These are phyloP conservation scores for Leptocoma aspasia DNA, from an alignment of 2,113 vertebrate species.

Conservation along the genomic window DNA sequence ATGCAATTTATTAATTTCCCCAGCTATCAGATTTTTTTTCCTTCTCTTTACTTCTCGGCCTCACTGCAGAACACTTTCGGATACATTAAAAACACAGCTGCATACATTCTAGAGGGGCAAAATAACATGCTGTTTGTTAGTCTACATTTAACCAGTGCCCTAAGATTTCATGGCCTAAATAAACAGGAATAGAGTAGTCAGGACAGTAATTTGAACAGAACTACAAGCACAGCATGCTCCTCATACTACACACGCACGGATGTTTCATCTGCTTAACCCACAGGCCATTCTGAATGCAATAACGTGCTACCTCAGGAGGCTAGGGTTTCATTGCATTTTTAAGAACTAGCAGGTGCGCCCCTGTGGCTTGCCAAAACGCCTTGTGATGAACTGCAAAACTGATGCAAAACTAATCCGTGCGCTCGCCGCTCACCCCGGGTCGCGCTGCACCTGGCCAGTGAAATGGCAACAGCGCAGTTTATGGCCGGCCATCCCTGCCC, in stretches of 20 bases:
- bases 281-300: slow-evolving; percentile 29
- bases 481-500: not conserved
- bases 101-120: not conserved
- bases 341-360: slow-evolving; percentile 35
- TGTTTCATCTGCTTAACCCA: slow-evolving; percentile 46
- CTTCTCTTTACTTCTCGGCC: not conserved
- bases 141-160: not conserved
- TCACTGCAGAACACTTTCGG: not conserved
- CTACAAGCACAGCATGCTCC: slow-evolving; percentile 12
- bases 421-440: not conserved
- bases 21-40: not conserved
- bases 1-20: not conserved
- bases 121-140: not conserved
- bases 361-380: slow-evolving; percentile 17
- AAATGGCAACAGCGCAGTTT: not conserved
- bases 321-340: slow-evolving; percentile 29
- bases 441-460: not conserved
- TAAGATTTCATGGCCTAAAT: not conserved
- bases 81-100: not conserved
- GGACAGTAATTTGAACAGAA: slow-evolving; percentile 29
- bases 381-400: slow-evolving; percentile 14
- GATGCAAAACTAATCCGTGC: slow-evolving; percentile 39
- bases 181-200: slow-evolving; percentile 20
- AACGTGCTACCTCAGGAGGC: slow-evolving; percentile 23
- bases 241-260: not conserved